Conservation (phyloP, 1,140 invertebrate species). For the Chironomus striatipennis region DNA sequence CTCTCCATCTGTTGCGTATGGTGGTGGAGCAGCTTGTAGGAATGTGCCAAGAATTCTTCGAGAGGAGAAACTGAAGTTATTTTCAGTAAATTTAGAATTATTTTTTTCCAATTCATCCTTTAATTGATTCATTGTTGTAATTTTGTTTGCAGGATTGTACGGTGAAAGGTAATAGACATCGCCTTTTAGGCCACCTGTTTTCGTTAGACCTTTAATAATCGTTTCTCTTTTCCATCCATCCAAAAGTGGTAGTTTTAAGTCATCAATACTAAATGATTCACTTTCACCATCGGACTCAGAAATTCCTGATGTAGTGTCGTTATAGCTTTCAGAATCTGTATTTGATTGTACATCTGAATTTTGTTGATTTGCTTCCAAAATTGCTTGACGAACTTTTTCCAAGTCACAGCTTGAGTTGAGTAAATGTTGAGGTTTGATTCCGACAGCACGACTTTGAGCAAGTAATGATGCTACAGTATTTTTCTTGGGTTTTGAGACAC, state of each 20-base stretch:
- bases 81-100: conserved; percentile 65
- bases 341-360: conserved; percentile 41
- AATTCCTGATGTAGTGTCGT: conserved; percentile 42
- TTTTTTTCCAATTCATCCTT: conserved; percentile 69
- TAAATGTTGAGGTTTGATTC: conserved; percentile 47
- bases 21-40: conserved; percentile 56
- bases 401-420: conserved; percentile 41
- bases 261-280: conserved; percentile 47
- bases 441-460: conserved; percentile 71
- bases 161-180: conserved; percentile 86
- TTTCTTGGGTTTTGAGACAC: conserved; percentile 82
- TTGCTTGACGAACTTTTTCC: conserved; percentile 44
- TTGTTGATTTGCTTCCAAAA: conserved; percentile 41
- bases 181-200: conserved; percentile 69
- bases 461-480: conserved; percentile 81
- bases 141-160: conserved; percentile 44
- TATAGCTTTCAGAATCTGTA: conserved; percentile 45
- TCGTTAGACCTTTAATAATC: conserved; percentile 71
- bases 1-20: conserved; percentile 45
- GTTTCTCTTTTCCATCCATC: conserved; percentile 87
- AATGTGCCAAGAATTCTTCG: conserved; percentile 84
- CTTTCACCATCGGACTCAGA: conserved; percentile 40
- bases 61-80: conserved; percentile 88
- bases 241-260: conserved; percentile 63
- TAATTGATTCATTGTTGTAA: conserved; percentile 45